phyloP scores from a whole-genome alignment of 2,113 vertebrate species.

The Neomonachus schauinslandi region DNA sequence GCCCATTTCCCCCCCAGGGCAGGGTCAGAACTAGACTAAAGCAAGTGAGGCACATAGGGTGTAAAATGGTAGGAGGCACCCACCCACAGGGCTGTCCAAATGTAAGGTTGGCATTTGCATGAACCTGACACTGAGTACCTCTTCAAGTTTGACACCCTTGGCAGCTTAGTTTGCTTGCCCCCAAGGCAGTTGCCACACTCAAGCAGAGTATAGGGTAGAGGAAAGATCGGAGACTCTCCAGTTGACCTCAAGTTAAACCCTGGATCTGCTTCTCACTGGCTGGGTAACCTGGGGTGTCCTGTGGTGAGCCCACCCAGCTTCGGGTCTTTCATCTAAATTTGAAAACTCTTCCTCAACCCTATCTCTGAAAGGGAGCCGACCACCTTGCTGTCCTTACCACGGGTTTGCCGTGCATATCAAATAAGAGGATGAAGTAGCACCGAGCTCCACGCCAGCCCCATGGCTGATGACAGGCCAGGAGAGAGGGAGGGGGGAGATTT shows the following conservation, averaged over 20 bases:
- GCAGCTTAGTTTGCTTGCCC: not conserved
- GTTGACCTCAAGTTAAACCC: not conserved
- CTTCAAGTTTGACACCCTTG: not conserved
- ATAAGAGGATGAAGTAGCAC: not conserved
- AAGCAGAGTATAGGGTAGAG: not conserved
- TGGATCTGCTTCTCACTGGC: not conserved
- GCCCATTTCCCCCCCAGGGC: not conserved
- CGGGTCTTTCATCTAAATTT: not conserved
- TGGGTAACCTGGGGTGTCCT: not conserved
- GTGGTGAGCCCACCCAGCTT: not conserved
- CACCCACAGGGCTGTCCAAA: not conserved
- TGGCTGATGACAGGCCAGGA: not conserved
- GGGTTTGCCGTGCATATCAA: not conserved
- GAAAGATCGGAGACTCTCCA: not conserved
- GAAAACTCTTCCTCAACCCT: not conserved
- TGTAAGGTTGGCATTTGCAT: fast-evolving
- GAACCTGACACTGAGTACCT: not conserved
- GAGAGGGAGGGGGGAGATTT: too few relatives aligned
- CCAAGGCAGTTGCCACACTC: not conserved
- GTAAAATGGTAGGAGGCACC: not conserved
- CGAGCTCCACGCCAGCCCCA: not conserved
- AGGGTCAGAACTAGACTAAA: not conserved
- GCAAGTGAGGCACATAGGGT: not conserved
- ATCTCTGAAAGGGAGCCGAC: not conserved
- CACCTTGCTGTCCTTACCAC: not conserved